Evolutionary conservation across 2,797 vertebrate species (phyloP), one percentile per base, ranked within the genome.

Genomic region (Adelosebastes latens): DNA sequence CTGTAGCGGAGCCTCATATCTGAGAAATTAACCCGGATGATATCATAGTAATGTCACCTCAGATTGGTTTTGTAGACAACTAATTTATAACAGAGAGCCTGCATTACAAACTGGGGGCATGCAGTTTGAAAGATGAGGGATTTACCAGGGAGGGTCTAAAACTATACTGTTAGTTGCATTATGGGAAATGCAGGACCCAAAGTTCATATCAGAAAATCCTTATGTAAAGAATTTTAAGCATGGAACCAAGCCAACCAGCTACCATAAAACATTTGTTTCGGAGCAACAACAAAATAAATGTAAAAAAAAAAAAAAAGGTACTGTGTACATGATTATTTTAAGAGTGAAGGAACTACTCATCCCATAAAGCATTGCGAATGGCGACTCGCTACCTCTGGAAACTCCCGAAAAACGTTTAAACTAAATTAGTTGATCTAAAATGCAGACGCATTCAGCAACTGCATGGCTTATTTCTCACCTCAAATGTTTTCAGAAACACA

Each of bases 371-470:
- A 52, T n/a, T n/a, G 13, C 13, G 39, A 42, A 42, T 42, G 20
- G 20, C 8, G 49, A 20, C 7, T n/a, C 7, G 1, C 42, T 14
- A 18, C 42, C 42, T 46, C 46, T 52, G 46, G 46, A 52, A 52
- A 52, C 16, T 0, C 0, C 14, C 14, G 0, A 46, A 46, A 46
- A 46, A 46, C 42, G 0, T 46, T 0, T 18, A 16, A 46, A 46
- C 42, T 7, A 46, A 46, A 46, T 46, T 46, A 16, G 42, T 46
- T 46, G 42, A 46, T 46, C 42, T 46, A 46, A 46, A 46, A 46
- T 46, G 42, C 42, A 46, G 39, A 16, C 39, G 0, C 14, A 42
- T 42, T 42, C 39, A 42, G 14, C 39, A 42, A 1, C 0, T 42
- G 39, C 39, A 42, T 42, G 0, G 39, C 39, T 16, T 42, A 42